Evolutionary conservation across 1,140 invertebrate species (phyloP).

Genomic region (Contarinia nasturtii): DNA sequence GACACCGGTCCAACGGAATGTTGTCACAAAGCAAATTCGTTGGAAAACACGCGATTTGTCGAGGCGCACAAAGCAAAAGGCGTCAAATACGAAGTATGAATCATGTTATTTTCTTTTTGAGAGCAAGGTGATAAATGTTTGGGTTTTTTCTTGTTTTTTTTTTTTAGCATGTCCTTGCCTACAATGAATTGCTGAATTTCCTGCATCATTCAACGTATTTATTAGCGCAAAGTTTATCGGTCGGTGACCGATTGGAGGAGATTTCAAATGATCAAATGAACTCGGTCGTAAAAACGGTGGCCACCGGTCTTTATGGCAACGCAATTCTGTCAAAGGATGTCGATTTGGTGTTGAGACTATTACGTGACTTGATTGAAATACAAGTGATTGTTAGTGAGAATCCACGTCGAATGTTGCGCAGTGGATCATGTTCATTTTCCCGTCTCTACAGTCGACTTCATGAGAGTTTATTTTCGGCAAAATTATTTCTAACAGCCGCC

Average conservation of each 20-base stretch:
- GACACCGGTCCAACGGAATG: conserved; percentile 54
- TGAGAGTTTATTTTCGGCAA: conserved; percentile 76
- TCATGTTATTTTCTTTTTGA: neutral
- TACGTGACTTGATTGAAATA: conserved; percentile 65
- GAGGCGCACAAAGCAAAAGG: conserved; percentile 78
- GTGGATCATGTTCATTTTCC: conserved; percentile 74
- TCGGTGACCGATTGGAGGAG: conserved; percentile 46
- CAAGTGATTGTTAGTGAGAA: conserved; percentile 66
- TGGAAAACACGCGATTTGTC: conserved; percentile 65
- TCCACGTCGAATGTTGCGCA: conserved; percentile 61
- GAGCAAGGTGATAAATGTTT: neutral
- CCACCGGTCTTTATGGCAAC: conserved; percentile 68
- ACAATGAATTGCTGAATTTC: conserved; percentile 60
- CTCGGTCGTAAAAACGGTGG: conserved; percentile 45
- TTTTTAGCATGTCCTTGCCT: conserved; percentile 46
- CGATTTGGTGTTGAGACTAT: conserved; percentile 49
- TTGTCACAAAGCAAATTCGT: conserved; percentile 52
- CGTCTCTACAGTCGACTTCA: conserved; percentile 77
- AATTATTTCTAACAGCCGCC: conserved; percentile 82
- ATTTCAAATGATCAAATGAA: conserved; percentile 39
- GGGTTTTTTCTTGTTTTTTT: conserved; percentile 7
- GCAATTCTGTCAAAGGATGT: conserved; percentile 68
- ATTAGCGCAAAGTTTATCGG: conserved; percentile 56
- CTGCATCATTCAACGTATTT: conserved; percentile 63
- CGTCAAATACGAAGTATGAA: conserved; percentile 50